A percentile compares a stretch with the other conserved stretches of the same genome.
phyloP scores from a whole-genome alignment of 2,797 vertebrate species.

The Sebastolobus altivelis region DNA sequence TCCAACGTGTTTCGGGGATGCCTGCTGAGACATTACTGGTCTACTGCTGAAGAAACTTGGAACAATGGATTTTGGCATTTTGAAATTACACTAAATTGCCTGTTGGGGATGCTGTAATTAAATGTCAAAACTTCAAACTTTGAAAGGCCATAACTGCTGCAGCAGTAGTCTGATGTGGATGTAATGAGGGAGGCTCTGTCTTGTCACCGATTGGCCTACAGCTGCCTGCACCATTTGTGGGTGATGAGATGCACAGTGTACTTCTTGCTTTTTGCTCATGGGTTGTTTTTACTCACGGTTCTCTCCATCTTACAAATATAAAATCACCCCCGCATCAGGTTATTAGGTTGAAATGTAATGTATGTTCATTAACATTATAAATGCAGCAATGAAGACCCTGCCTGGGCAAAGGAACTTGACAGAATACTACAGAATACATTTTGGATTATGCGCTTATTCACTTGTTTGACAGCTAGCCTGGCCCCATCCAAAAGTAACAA shows the following conservation, averaged over 20 bases:
- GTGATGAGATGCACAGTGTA: neutral
- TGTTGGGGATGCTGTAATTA: conserved; percentile 51
- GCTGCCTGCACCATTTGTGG: conserved; percentile 30
- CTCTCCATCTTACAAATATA: neutral
- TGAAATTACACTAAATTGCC: conserved; percentile 39
- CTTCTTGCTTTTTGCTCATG: neutral
- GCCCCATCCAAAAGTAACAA: neutral
- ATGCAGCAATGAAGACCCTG: too few relatives aligned
- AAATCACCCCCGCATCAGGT: neutral
- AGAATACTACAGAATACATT: too few relatives aligned
- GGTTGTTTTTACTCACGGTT: neutral
- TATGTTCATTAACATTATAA: too few relatives aligned
- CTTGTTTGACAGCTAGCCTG: too few relatives aligned
- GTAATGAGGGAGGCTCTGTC: conserved; percentile 40
- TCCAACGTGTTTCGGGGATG: conserved; percentile 1
- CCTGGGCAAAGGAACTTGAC: too few relatives aligned
- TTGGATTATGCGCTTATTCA: too few relatives aligned
- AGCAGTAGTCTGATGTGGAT: conserved; percentile 41
- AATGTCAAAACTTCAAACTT: conserved; percentile 54
- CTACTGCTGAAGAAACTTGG: neutral
- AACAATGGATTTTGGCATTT: conserved; percentile 25
- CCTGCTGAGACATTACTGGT: neutral
- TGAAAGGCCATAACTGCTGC: conserved; percentile 53
- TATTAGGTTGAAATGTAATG: too few relatives aligned
- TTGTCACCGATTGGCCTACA: conserved; percentile 15